Conservation (phyloP, 35 echinoderm and acorn worm genomes). For the Apostichopus parvimensis region DNA sequence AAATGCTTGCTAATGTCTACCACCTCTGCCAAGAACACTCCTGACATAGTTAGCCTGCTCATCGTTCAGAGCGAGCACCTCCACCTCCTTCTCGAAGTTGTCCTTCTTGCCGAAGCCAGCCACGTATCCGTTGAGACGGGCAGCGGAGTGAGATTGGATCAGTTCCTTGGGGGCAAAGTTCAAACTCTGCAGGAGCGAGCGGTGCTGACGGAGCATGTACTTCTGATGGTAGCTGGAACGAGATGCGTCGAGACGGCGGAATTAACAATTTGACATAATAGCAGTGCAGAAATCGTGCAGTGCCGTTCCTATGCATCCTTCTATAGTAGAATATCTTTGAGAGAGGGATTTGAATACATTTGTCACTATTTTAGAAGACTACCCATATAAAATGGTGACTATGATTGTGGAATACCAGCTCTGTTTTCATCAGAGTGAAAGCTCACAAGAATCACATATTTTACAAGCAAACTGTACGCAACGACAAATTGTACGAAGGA, state of each 20-base stretch:
- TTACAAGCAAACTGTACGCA: no score
- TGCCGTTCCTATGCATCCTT: no score
- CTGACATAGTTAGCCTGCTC: constrained; percentile 80
- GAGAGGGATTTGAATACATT: no score
- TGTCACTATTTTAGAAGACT: no score
- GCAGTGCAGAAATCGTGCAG: no score
- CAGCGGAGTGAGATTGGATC: constrained; percentile 56
- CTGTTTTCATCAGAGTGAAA: background rate
- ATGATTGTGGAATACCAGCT: background rate
- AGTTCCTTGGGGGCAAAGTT: constrained; percentile 76
- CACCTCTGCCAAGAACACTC: constrained; percentile 56
- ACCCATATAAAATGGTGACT: background rate
- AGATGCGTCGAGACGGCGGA: background rate
- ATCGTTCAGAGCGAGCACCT: constrained; percentile 70
- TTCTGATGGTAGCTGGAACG: constrained; percentile 97
- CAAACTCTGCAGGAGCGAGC: constrained; percentile 73
- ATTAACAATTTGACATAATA: no score
- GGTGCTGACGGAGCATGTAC: constrained; percentile 91
- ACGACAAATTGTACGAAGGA: no score
- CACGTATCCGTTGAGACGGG: constrained; percentile 91
- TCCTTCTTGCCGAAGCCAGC: constrained; percentile 79
- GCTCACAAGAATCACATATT: no score
- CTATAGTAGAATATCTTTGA: no score
- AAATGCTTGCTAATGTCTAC: constrained; percentile 56
- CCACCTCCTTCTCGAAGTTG: constrained; percentile 75